Percentiles rank a stretch among this genome's conserved stretches.
These are phyloP conservation scores for Gerris lacustris DNA, from an alignment of 2,888 invertebrate species.

Conservation along the genomic window DNA sequence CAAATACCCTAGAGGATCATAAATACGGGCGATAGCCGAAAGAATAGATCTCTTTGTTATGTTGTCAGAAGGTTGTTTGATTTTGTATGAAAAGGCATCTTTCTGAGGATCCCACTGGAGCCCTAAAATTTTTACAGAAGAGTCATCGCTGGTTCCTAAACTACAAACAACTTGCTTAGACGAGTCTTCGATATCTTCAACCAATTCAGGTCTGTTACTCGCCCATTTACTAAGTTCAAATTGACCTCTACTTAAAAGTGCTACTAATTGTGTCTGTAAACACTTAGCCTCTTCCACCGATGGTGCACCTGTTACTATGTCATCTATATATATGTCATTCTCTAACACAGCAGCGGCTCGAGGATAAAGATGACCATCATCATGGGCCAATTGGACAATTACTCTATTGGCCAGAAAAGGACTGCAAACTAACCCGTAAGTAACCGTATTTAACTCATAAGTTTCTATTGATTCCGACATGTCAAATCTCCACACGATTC, in stretches of 20 bases:
- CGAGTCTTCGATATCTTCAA: neutral
- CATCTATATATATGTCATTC: conserved; percentile 18
- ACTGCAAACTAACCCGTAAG: conserved; percentile 26
- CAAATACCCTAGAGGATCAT: conserved; percentile 21
- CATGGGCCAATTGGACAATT: conserved; percentile 24
- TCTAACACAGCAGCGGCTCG: conserved; percentile 17
- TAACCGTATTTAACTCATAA: conserved; percentile 22
- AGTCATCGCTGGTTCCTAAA: conserved; percentile 9
- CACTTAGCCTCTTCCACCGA: conserved; percentile 10
- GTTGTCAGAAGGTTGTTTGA: neutral
- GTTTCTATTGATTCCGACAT: conserved; percentile 15
- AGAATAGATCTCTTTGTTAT: conserved; percentile 26
- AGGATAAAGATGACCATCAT: conserved; percentile 21
- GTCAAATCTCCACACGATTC: conserved; percentile 29
- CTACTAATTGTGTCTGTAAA: conserved; percentile 15
- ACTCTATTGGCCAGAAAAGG: conserved; percentile 25
- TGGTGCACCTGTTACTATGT: conserved; percentile 14
- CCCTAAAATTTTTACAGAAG: conserved; percentile 23
- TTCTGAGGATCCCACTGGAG: conserved; percentile 22
- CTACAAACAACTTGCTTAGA: neutral
- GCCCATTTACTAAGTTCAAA: conserved; percentile 19
- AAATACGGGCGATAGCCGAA: conserved; percentile 25
- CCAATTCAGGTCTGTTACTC: neutral
- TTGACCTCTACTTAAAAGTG: conserved; percentile 15
- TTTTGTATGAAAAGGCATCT: conserved; percentile 23